Base-by-base conservation (phyloP, 2,888 invertebrate species). In the Therioaphis trifolii region DNA sequence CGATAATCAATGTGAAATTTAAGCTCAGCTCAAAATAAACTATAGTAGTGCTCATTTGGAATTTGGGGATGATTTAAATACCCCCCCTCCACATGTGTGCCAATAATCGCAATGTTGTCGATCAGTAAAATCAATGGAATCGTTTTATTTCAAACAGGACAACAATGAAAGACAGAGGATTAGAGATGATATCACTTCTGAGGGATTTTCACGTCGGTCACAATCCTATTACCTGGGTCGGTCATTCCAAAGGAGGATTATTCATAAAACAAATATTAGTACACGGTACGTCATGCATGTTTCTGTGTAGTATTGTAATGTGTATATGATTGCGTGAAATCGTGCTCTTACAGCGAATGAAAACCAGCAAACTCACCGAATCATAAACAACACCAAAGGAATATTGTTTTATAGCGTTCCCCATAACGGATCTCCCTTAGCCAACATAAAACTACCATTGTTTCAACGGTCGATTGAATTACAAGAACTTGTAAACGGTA, bases 371-470 rank as follows among this genome's bases (percentile, higher is more conserved):
- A 63, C 82, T 4, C 82, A 52, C 5, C 61, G 12, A 40, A 74
- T 82, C 5, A 61, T 82, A 63, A 40, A 88, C 0, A 89, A 90
- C 43, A 92, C 93, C 11, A 90, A 90, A 7, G 93, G 92, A 0
- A 92, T 94, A 85, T 92, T 96, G 89, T 95, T 96, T 89, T 96
- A 95, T 89, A 95, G 95, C 63, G 95, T 95, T 11, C 96, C 96
- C 0, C 96, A 96, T 89, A 91, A 92, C 21, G 96, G 96, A 1
- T 95, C 96, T 0, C 91, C 93, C 29, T 90, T 96, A 76, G 95
- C 94, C 0, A 92, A 93, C 86, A 92, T 93, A 85, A 93, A 93
- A 87, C 91, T 93, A 0, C 94, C 94, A 2, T 90, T 95, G 72
- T 90, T 95, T 0, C 90, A 92, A n/a, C 91, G 94, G 85, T 95